phyloP scores from a whole-genome alignment of 2,113 vertebrate genomes.

The Dinomys branickii region DNA sequence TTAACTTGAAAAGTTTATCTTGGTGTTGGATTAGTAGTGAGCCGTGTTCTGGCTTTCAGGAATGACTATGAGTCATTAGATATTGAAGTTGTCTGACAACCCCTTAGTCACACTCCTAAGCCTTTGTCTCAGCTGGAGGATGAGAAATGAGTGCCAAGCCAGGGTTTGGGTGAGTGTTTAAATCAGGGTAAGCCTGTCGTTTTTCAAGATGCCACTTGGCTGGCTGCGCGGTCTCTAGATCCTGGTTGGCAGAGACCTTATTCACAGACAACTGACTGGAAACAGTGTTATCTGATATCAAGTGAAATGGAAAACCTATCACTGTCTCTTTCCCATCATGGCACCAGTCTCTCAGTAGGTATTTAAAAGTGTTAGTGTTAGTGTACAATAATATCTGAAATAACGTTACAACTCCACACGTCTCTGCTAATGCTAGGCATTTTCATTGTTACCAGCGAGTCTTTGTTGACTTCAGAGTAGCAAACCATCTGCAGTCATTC shows the following conservation, averaged over 20 bases:
- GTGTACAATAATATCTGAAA: background rate
- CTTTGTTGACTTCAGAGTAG: background rate
- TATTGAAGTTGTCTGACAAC: conserved; percentile 45
- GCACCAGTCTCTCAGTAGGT: background rate
- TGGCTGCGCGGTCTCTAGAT: background rate
- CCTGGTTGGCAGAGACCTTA: background rate
- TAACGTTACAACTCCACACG: background rate
- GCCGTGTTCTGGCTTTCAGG: background rate
- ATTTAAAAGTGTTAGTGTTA: no score
- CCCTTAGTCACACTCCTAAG: conserved; percentile 16
- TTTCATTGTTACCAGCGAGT: background rate
- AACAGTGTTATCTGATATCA: background rate
- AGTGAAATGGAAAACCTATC: background rate
- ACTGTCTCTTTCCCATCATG: background rate
- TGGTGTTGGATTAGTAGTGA: conserved; percentile 49
- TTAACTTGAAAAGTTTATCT: conserved; percentile 17
- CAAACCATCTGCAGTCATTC: background rate
- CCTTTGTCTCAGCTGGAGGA: conserved; percentile 11
- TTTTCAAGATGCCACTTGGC: background rate
- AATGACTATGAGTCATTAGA: background rate
- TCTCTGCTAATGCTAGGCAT: background rate
- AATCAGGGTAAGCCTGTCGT: background rate
- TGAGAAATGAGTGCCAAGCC: background rate
- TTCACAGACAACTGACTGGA: background rate
- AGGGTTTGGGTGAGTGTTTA: background rate